Conservation (phyloP, 92 coral and sea anemone genomes). For the Zoanthus sociatus region DNA sequence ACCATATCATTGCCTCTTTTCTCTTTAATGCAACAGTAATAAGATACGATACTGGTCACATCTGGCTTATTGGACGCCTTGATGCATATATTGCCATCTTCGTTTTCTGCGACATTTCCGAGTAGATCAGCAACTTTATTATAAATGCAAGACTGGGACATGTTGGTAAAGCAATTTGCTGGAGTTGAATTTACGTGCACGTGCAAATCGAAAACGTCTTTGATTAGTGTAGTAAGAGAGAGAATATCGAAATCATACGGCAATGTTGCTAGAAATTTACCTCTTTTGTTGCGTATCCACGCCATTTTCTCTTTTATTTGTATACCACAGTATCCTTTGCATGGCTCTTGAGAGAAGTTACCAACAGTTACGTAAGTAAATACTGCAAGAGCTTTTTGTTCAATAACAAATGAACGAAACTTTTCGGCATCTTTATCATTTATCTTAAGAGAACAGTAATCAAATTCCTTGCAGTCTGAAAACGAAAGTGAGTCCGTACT, state of each 20-base stretch:
- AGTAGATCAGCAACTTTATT: conserved; percentile 42
- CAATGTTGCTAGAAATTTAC: conserved; percentile 87
- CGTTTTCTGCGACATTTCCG: conserved; percentile 1
- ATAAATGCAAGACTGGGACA: conserved; percentile 48
- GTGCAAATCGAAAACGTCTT: conserved; percentile 67
- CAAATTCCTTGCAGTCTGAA: conserved; percentile 4
- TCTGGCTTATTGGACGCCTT: conserved; percentile 22
- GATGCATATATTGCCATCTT: conserved; percentile 66
- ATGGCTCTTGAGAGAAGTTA: conserved; percentile 34
- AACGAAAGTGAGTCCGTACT: conserved; percentile 11
- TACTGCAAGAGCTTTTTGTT: conserved; percentile 72
- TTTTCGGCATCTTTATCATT: conserved; percentile 39
- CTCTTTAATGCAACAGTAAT: conserved; percentile 58
- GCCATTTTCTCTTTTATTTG: conserved; percentile 79
- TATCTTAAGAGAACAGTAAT: conserved; percentile 50
- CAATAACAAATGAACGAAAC: conserved; percentile 43
- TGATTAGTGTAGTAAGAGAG: conserved; percentile 85
- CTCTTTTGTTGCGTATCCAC: conserved; percentile 84
- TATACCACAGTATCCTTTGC: not conserved
- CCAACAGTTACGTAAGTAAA: conserved; percentile 72
- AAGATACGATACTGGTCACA: conserved; percentile 44
- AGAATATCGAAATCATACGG: conserved; percentile 98
- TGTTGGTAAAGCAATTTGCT: conserved; percentile 60
- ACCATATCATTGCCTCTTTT: conserved; percentile 45
- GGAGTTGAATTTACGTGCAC: conserved; percentile 69